Evolutionary conservation across 2,888 invertebrate species (phyloP).

Genomic region (Sipunculus nudus): DNA sequence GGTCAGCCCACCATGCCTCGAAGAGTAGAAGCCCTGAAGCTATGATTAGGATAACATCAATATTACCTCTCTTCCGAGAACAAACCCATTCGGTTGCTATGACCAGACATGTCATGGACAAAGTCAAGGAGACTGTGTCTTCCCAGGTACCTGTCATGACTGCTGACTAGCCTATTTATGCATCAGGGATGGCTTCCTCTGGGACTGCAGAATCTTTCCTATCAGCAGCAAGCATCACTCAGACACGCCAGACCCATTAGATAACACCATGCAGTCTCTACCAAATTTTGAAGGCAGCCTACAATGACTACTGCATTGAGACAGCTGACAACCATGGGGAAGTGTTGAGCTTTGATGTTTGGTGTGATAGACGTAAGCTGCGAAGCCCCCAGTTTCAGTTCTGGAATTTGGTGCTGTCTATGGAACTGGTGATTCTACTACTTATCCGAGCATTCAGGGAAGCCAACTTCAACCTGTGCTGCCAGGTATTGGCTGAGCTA

Average conservation of each 20-base stretch:
- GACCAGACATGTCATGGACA: slow-evolving; percentile 27
- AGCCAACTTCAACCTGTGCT: slow-evolving; percentile 28
- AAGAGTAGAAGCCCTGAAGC: too few relatives aligned
- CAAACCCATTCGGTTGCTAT: slow-evolving; percentile 20
- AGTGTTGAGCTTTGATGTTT: slow-evolving; percentile 10
- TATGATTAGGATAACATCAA: slow-evolving; percentile 15
- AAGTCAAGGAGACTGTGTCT: slow-evolving; percentile 15
- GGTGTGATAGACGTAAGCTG: slow-evolving; percentile 5
- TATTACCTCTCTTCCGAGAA: slow-evolving; percentile 16
- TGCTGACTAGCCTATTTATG: slow-evolving; percentile 48
- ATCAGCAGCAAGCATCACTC: slow-evolving; percentile 31
- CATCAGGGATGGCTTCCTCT: slow-evolving; percentile 40
- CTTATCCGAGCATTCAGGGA: slow-evolving; percentile 27
- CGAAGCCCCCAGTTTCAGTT: slow-evolving; percentile 27
- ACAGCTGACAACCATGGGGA: not conserved
- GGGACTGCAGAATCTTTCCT: slow-evolving; percentile 46
- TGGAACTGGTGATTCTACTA: slow-evolving; percentile 16
- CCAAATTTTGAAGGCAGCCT: slow-evolving; percentile 28
- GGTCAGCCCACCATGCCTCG: slow-evolving; percentile 27
- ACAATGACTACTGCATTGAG: slow-evolving; percentile 15
- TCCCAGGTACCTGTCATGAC: slow-evolving; percentile 45
- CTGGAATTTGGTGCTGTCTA: slow-evolving; percentile 21
- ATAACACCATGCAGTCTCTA: slow-evolving; percentile 35
- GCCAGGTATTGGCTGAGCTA: slow-evolving; percentile 27
- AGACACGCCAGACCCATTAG: slow-evolving; percentile 37